Conservation (phyloP, 2,113 vertebrate genomes). For the Apodemus speciosus region DNA sequence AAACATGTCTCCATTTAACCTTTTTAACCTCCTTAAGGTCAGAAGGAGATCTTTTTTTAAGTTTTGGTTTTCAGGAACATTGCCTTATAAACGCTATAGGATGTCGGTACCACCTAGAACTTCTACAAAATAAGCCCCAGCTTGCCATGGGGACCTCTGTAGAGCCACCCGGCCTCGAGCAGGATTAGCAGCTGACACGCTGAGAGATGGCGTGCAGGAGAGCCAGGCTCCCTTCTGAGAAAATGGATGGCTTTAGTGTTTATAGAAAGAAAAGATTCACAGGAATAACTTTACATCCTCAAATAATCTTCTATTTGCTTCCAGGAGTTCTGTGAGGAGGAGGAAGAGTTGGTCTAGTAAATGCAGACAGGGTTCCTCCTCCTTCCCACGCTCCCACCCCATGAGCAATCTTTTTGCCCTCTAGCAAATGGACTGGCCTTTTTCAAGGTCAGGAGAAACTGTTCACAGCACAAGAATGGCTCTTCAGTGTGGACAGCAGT, state of each 20-base stretch:
- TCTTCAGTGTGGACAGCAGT: not conserved
- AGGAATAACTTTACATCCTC: not conserved
- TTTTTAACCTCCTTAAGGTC: slow-evolving; percentile 4
- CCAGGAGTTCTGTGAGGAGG: not conserved
- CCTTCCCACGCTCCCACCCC: not conserved
- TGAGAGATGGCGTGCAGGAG: not conserved
- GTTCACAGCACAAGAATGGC: not conserved
- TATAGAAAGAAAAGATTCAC: not conserved
- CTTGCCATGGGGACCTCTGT: not conserved
- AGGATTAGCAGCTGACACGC: not conserved
- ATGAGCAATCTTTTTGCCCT: not conserved
- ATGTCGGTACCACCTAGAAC: not conserved
- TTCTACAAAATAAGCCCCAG: not conserved
- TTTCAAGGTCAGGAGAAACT: not conserved
- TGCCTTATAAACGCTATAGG: not conserved
- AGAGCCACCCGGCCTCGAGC: not conserved
- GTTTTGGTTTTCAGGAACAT: not conserved
- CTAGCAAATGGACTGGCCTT: not conserved
- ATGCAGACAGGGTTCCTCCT: not conserved
- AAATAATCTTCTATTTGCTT: not conserved
- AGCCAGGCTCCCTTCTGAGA: slow-evolving; percentile 5
- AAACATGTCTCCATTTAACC: not conserved
- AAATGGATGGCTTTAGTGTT: not conserved
- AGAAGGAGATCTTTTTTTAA: slow-evolving; percentile 3
- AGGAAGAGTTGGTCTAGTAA: too few relatives aligned